These are phyloP conservation scores for Steromphala cineraria DNA, from an alignment of 2,888 invertebrate genomes.

Conservation along the genomic window DNA sequence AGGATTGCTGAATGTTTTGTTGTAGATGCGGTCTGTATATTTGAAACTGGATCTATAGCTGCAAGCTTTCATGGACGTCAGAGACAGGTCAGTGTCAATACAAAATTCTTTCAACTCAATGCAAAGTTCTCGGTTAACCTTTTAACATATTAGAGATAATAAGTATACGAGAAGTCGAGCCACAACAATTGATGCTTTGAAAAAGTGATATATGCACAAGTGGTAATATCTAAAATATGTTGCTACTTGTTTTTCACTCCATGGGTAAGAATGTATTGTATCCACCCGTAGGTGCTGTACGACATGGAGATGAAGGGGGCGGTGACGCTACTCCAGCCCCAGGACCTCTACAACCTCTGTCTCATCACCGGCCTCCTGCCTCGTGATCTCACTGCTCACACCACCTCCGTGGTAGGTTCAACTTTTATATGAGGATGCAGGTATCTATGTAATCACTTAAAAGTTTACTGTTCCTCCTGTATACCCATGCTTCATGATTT, in stretches of 20 bases:
- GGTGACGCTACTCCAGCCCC: constrained; percentile 62
- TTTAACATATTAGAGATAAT: too few relatives aligned
- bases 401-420: neutral
- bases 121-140: too few relatives aligned
- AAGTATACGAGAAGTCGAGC: too few relatives aligned
- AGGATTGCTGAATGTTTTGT: neutral
- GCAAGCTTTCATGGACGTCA: constrained; percentile 75
- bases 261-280: too few relatives aligned
- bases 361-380: constrained; percentile 68
- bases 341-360: constrained; percentile 68
- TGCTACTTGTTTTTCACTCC: too few relatives aligned
- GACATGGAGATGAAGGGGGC: constrained; percentile 65
- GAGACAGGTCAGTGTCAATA: constrained; percentile 56
- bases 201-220: too few relatives aligned
- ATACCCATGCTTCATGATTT: too few relatives aligned
- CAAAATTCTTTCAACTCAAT: too few relatives aligned
- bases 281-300: constrained; percentile 55
- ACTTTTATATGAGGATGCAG: too few relatives aligned
- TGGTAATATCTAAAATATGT: too few relatives aligned
- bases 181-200: too few relatives aligned
- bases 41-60: constrained; percentile 68
- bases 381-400: constrained; percentile 27
- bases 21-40: constrained; percentile 61
- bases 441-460: too few relatives aligned
- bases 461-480: neutral